These are phyloP conservation scores for Bombus huntii DNA, from an alignment of 1,140 invertebrate genomes.

Conservation along the genomic window DNA sequence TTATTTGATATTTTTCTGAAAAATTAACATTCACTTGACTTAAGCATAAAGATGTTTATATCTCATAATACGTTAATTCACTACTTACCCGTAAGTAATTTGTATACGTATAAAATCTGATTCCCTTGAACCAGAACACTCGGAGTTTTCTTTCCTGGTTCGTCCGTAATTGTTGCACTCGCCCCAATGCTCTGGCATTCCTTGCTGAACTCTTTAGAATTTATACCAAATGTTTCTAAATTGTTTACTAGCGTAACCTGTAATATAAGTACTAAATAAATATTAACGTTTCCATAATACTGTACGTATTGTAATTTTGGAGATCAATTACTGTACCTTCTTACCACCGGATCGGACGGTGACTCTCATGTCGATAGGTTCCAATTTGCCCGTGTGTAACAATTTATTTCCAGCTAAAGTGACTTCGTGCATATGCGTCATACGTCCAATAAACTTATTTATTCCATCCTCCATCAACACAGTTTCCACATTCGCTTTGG, in stretches of 20 bases:
- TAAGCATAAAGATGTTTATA: background rate
- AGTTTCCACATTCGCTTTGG: slow-evolving; percentile 78
- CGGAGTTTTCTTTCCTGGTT: slow-evolving; percentile 88
- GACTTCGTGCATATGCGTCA: slow-evolving; percentile 90
- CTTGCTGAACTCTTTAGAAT: slow-evolving; percentile 90
- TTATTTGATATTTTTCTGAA: slow-evolving; percentile 86
- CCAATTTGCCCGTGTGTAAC: slow-evolving; percentile 89
- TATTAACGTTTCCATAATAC: background rate
- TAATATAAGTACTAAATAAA: slow-evolving; percentile 1
- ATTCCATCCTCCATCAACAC: slow-evolving; percentile 90
- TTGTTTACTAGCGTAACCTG: slow-evolving; percentile 94
- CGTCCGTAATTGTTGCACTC: slow-evolving; percentile 90
- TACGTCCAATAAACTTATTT: slow-evolving; percentile 86
- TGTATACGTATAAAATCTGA: slow-evolving; percentile 91
- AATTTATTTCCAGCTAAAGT: slow-evolving; percentile 84
- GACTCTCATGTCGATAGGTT: slow-evolving; percentile 90
- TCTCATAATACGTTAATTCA: background rate
- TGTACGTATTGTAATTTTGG: background rate
- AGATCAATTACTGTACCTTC: slow-evolving; percentile 85
- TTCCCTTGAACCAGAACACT: slow-evolving; percentile 96
- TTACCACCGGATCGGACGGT: slow-evolving; percentile 93
- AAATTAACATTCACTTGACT: slow-evolving; percentile 35
- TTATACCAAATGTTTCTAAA: slow-evolving; percentile 92
- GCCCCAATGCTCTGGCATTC: slow-evolving; percentile 94
- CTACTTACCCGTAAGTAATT: slow-evolving; percentile 86